Percentiles rank a stretch among this genome's conserved stretches.
phyloP scores from a whole-genome alignment of 2,888 invertebrate species.

The Heliconius hortense region DNA sequence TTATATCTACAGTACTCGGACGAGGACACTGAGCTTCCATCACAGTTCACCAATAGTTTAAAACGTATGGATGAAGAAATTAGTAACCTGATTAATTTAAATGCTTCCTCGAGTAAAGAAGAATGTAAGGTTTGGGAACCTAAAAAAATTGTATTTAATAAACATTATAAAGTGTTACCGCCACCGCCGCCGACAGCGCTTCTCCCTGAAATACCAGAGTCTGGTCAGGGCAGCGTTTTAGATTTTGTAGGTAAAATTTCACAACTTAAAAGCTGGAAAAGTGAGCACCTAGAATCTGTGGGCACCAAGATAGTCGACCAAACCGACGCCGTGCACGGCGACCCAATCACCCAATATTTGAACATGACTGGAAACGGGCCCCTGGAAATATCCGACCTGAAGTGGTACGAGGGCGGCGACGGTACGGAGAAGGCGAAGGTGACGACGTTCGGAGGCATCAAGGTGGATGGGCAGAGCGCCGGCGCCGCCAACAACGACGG shows the following conservation, averaged over 20 bases:
- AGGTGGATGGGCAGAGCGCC: constrained; percentile 66
- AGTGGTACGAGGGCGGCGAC: constrained; percentile 74
- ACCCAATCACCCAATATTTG: constrained; percentile 69
- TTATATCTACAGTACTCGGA: constrained; percentile 82
- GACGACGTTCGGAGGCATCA: constrained; percentile 62
- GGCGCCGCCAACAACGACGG: constrained; percentile 75
- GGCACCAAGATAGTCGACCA: constrained; percentile 73
- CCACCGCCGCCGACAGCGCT: constrained; percentile 65
- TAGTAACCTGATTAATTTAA: constrained; percentile 79
- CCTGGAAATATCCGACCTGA: constrained; percentile 72
- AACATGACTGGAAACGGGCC: constrained; percentile 70
- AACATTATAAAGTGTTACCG: constrained; percentile 68
- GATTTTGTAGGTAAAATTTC: constrained; percentile 74
- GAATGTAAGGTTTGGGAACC: constrained; percentile 72
- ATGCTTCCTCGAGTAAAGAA: constrained; percentile 76
- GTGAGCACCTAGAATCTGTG: constrained; percentile 66
- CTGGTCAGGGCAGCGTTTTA: constrained; percentile 65
- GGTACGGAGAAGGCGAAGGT: constrained; percentile 70
- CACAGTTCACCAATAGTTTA: constrained; percentile 68
- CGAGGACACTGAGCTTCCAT: constrained; percentile 80
- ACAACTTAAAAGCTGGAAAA: constrained; percentile 74
- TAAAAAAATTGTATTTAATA: constrained; percentile 68
- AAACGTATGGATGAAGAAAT: constrained; percentile 69
- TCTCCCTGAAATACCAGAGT: constrained; percentile 66
- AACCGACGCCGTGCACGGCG: constrained; percentile 68